Base-by-base conservation (phyloP, 2,888 invertebrate genomes). In the Apamea crenata region DNA sequence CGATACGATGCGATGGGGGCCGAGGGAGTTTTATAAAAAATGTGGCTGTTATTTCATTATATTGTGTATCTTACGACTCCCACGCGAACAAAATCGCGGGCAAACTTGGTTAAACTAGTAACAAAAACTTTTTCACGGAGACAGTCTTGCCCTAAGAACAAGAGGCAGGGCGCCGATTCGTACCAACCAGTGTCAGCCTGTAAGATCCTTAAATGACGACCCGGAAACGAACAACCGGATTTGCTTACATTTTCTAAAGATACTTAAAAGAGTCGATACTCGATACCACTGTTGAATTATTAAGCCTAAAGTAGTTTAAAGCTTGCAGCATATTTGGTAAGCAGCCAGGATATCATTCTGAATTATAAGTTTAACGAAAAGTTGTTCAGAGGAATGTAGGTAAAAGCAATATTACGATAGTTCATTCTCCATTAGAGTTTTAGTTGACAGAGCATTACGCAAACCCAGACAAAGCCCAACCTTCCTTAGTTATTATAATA, bases 111-210 rank as follows among this genome's bases (percentile, higher is more conserved):
- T 74, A 81, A 81, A 74, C 36, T 76, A 77, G 66, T 85, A 79
- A 87, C 84, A 87, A 85, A 90, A 88, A 66, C 77, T 78, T 85
- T 84, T 82, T n/a, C n/a, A 75, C 78, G 76, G 81, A 76, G 85
- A 88, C 87, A 91, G 63, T 74, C 69, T 78, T 78, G 74, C 80
- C 78, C 78, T 79, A 74, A 80, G 21, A 63, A 78, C 78, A 89
- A 87, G 89, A 88, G 88, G 69, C 81, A 85, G 88, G 89, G 89
- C 82, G 89, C 83, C 88, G 87, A 84, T 82, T 89, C 91, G 93
- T 93, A 92, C 93, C 93, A 93, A 86, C 88, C 92, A 74, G 92
- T 92, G 89, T 85, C 82, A 79, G 16, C 72, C 79, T 61, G 59
- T 73, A 90, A 85, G 89, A 89, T 85, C 90, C 88, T 89, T 83